Percentiles rank a stretch among this genome's conserved stretches.
Evolutionary conservation across 2,888 invertebrate genomes (phyloP).

Genomic region (Hartigia nigra): DNA sequence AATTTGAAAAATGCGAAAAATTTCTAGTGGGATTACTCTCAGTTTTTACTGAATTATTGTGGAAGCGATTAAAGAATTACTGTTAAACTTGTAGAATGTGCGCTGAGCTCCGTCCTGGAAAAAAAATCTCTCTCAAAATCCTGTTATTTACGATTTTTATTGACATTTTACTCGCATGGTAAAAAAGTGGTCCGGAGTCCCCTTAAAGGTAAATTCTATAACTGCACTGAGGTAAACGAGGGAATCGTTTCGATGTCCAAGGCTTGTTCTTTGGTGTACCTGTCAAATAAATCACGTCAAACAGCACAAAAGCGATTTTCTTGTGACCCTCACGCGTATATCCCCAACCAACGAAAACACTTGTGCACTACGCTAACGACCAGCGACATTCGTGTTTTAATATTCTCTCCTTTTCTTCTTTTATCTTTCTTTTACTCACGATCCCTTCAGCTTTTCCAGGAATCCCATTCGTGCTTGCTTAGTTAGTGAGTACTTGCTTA

Average conservation of each 20-base stretch:
- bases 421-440: background rate
- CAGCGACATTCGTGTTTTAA: background rate
- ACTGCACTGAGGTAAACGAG: background rate
- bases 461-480: background rate
- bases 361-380: background rate
- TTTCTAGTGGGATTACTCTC: no score
- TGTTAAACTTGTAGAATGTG: no score
- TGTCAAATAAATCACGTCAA: background rate
- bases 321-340: background rate
- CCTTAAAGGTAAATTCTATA: background rate
- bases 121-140: no score
- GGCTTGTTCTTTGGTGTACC: background rate
- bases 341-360: background rate
- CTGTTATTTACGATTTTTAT: no score
- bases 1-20: no score
- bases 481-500: background rate
- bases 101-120: no score
- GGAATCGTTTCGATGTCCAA: background rate
- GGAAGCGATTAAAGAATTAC: no score
- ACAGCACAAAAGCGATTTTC: slow-evolving; percentile 1
- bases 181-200: no score
- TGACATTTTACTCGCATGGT: no score
- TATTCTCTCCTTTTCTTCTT: background rate
- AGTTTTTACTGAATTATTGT: no score
- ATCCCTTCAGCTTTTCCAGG: background rate